phyloP scores from a whole-genome alignment of 1,140 invertebrate genomes.

The Andricus grossulariae region DNA sequence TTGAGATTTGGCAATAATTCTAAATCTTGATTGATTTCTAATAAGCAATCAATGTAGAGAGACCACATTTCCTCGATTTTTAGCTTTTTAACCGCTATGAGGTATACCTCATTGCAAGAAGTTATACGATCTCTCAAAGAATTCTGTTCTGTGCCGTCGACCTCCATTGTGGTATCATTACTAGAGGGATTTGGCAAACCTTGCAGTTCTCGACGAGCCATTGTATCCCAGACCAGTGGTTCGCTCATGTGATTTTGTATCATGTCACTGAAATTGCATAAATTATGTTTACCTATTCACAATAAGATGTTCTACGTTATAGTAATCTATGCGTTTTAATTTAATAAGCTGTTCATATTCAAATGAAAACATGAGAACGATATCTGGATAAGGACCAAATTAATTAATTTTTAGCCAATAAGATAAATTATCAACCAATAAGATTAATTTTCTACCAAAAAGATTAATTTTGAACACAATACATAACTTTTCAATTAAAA shows the following conservation, averaged over 20 bases:
- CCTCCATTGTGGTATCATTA: slow-evolving; percentile 49
- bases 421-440: no score
- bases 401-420: no score
- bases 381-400: no score
- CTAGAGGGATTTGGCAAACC: slow-evolving; percentile 61
- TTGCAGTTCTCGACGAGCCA: slow-evolving; percentile 75
- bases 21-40: slow-evolving; percentile 72
- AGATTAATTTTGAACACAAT: no score
- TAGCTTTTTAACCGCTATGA: slow-evolving; percentile 75
- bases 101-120: slow-evolving; percentile 73
- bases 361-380: no score
- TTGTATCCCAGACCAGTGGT: slow-evolving; percentile 77
- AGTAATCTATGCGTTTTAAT: background rate
- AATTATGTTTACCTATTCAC: background rate
- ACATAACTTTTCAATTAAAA: no score
- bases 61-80: slow-evolving; percentile 77
- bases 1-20: slow-evolving; percentile 71
- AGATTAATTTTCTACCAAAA: no score
- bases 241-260: slow-evolving; percentile 68
- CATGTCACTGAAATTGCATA: slow-evolving; percentile 68
- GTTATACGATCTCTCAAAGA: slow-evolving; percentile 67
- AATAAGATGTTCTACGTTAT: background rate
- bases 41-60: slow-evolving; percentile 74
- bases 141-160: slow-evolving; percentile 50
- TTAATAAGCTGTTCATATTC: slow-evolving; percentile 19